Evolutionary conservation across 2,113 vertebrate genomes (phyloP), one percentile per base, ranked within the genome.

Genomic region (Lipophrys pholis): DNA sequence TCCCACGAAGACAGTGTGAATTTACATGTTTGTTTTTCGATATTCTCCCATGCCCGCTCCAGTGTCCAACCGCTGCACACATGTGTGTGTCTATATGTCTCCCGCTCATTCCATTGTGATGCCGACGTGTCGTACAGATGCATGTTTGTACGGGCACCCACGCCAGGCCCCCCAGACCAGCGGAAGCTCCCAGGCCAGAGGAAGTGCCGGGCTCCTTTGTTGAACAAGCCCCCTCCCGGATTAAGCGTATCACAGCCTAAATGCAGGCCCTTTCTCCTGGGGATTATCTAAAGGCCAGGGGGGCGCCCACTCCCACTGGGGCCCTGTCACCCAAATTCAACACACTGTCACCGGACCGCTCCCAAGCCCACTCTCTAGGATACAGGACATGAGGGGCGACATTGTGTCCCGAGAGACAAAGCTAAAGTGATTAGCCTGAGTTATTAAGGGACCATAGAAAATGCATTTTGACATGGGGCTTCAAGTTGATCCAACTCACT

Each of bases 321-420:
- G 71, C 70, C 73, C 90, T 89, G 92, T 93, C 93, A 91, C 80
- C 89, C 83, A 93, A 82, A 93, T 92, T 91, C 87, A 89, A 87
- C 89, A 90, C 87, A 87, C 78, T 65, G 49, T 77, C 71, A 74
- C 70, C 42, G 74, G 64, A 45, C 75, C 15, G 48, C 73, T 82
- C 81, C 75, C 63, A 63, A 41, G 21, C 11, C 14, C 67, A 63
- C 76, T 78, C 6, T n/a, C 68, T 74, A 58, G 76, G 64, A 70
- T 70, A 62, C 82, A 78, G 82, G 36, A 62, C 76, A 81, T 79
- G 75, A 78, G 75, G 69, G 69, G 67, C 68, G 62, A 55, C 80
- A 63, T 86, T 89, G 84, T 86, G 45, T 40, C 63, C 45, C 58
- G 5, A 48, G 75, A 89, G 84, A 90, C 89, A 85, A 85, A 71